Base-by-base conservation (phyloP, 2,888 invertebrate species). In the Odontomyia ornata region DNA sequence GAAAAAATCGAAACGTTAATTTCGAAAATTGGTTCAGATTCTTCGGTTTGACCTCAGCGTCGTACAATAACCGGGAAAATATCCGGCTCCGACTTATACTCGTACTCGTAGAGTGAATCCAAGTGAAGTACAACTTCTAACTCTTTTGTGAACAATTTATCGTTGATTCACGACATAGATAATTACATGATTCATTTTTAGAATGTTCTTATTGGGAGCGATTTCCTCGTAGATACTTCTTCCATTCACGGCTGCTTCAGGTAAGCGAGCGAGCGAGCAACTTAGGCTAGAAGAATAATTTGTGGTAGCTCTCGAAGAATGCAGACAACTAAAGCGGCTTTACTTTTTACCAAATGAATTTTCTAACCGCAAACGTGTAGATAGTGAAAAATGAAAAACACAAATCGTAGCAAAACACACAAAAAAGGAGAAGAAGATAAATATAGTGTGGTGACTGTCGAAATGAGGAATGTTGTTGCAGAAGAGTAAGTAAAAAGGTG, bases 131-230 rank as follows among this genome's bases (percentile, higher is more conserved):
- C 36, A 36, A 36, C 36, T 36, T 9, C 5, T 9, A 5, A 9
- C 36, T 36, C 36, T 9, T n/a, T n/a, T n/a, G n/a, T 18, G 28
- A 64, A 30, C 64, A 64, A 64, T 13, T 60, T 64, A 64, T 64
- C 60, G n/a, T n/a, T 28, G 64, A 64, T 64, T 27, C 64, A 64
- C 64, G 64, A 64, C 64, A 64, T n/a, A 64, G 64, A 64, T 64
- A 64, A 64, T 64, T n/a, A 25, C 30, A 28, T 64, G 64, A 64
- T 28, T 64, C 30, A 30, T 30, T 64, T n/a, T 23, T 25, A 64
- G 30, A n/a, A 64, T 27, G 30, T 64, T 64, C 30, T 60, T n/a
- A 28, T 15, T 27, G 18, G 36, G 36, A 52, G 18, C 52, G 18
- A 52, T 52, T 52, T 52, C 15, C 18, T 52, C 52, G 52, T 15